Percentiles rank a stretch among this genome's conserved stretches.
These are phyloP conservation scores for Aspidapion aeneum DNA, from an alignment of 2,888 invertebrate species.

Conservation along the genomic window DNA sequence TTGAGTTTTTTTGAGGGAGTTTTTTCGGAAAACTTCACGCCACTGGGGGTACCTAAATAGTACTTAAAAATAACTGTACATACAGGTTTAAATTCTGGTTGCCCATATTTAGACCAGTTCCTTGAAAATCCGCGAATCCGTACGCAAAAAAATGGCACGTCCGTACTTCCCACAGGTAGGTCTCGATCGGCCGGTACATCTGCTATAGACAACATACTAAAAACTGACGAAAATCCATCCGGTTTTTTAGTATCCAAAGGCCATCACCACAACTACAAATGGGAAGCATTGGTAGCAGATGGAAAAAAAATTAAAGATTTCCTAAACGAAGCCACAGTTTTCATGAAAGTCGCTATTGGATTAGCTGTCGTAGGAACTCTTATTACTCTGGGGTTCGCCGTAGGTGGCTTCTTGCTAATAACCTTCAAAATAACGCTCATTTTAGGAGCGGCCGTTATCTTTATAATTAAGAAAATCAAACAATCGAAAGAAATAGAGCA, in stretches of 20 bases:
- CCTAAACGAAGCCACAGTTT: conserved; percentile 18
- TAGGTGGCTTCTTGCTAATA: background rate
- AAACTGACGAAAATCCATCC: background rate
- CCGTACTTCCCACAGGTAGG: conserved; percentile 20
- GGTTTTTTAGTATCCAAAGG: background rate
- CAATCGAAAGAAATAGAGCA: background rate
- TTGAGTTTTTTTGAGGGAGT: too few relatives aligned
- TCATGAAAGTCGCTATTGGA: conserved; percentile 14
- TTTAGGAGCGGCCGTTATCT: background rate
- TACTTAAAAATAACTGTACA: too few relatives aligned
- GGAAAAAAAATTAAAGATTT: conserved; percentile 21
- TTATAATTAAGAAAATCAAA: background rate
- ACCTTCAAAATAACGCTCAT: background rate
- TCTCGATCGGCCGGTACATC: conserved; percentile 21
- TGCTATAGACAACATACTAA: background rate
- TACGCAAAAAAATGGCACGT: conserved; percentile 24
- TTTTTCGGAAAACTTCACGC: too few relatives aligned
- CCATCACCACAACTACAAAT: conserved; percentile 10
- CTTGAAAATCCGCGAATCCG: conserved; percentile 8
- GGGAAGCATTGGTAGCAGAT: conserved; percentile 13
- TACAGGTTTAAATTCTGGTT: too few relatives aligned
- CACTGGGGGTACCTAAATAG: too few relatives aligned
- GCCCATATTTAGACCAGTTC: too few relatives aligned
- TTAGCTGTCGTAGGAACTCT: conserved; percentile 4
- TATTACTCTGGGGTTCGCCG: background rate